Evolutionary conservation across 2,888 invertebrate genomes (phyloP).

Genomic region (Phaonia tiefii): DNA sequence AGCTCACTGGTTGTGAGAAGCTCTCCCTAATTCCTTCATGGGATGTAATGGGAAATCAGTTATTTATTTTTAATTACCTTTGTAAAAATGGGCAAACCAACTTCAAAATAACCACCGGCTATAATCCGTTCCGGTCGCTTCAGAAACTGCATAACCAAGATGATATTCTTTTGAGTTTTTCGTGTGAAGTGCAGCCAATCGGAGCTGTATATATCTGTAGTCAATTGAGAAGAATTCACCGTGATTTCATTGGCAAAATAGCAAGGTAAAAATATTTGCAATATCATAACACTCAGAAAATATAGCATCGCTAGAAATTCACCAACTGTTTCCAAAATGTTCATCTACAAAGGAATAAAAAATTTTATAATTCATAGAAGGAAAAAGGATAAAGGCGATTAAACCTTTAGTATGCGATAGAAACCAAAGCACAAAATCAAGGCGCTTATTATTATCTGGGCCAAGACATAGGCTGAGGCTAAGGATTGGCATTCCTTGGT

Average conservation of each 20-base stretch:
- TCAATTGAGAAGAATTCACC: slow-evolving; percentile 70
- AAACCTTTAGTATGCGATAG: slow-evolving; percentile 71
- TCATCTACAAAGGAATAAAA: slow-evolving; percentile 54
- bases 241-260: slow-evolving; percentile 76
- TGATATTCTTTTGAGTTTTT: slow-evolving; percentile 71
- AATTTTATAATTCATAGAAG: not conserved
- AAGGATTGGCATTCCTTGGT: slow-evolving; percentile 68
- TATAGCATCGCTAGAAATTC: slow-evolving; percentile 70
- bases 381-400: not conserved
- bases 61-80: slow-evolving; percentile 70
- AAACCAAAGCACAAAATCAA: slow-evolving; percentile 75
- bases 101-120: slow-evolving; percentile 74
- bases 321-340: slow-evolving; percentile 66
- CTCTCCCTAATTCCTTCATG: no score
- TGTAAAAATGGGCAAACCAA: slow-evolving; percentile 75
- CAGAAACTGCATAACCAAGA: slow-evolving; percentile 74
- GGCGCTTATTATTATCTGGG: slow-evolving; percentile 74
- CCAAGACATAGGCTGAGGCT: slow-evolving; percentile 71
- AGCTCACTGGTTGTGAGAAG: no score
- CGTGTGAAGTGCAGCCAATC: slow-evolving; percentile 73
- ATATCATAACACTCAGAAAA: slow-evolving; percentile 72
- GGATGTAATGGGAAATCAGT: no score
- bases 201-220: slow-evolving; percentile 72
- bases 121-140: slow-evolving; percentile 72
- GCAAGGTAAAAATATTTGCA: slow-evolving; percentile 77